phyloP scores from a whole-genome alignment of 35 echinoderm and acorn worm genomes.

The Eucidaris tribuloides region DNA sequence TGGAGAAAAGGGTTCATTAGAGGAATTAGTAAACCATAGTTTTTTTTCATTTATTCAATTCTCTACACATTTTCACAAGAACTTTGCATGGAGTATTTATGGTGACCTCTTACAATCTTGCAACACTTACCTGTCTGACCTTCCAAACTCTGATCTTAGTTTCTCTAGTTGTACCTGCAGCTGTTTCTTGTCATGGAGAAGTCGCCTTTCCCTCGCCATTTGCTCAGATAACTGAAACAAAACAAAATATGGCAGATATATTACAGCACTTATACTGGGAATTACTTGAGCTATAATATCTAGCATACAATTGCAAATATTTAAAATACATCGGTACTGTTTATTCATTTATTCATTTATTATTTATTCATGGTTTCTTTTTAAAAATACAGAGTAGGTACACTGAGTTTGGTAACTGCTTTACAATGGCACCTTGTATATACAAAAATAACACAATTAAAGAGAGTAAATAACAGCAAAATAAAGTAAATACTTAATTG shows the following conservation, averaged over 20 bases:
- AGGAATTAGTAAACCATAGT: too few relatives aligned
- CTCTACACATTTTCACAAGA: too few relatives aligned
- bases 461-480: too few relatives aligned
- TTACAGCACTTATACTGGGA: neutral
- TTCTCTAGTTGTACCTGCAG: conserved; percentile 82
- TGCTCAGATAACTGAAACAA: conserved; percentile 65
- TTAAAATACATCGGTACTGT: neutral
- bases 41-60: too few relatives aligned
- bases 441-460: too few relatives aligned
- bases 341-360: neutral
- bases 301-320: neutral
- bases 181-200: conserved; percentile 86
- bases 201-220: conserved; percentile 69
- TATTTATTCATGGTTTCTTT: neutral
- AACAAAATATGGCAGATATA: neutral
- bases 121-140: conserved; percentile 56
- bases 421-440: too few relatives aligned
- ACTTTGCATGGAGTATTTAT: too few relatives aligned
- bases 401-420: too few relatives aligned
- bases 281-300: neutral
- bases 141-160: conserved; percentile 45
- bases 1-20: too few relatives aligned
- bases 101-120: too few relatives aligned
- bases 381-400: too few relatives aligned
- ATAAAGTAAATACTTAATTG: too few relatives aligned